Evolutionary conservation across 2,113 vertebrate species (phyloP).

Genomic region (Danionella cerebrum): DNA sequence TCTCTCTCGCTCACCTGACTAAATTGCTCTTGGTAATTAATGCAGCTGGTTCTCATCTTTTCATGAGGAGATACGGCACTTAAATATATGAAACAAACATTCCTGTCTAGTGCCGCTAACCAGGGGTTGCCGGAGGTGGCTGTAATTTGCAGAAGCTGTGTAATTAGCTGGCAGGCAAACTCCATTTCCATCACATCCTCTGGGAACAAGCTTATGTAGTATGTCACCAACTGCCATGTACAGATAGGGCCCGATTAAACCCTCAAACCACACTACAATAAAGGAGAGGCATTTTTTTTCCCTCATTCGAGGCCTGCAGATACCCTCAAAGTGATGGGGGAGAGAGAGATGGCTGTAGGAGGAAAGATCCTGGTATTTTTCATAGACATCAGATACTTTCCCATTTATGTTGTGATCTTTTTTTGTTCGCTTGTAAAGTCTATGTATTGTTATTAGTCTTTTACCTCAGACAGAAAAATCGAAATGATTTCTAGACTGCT

Average conservation of each 20-base stretch:
- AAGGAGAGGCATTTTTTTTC: not conserved
- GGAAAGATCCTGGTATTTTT: too few species aligned
- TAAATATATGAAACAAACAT: slow-evolving; percentile 56
- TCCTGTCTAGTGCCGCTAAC: slow-evolving; percentile 46
- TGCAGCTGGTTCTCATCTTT: slow-evolving; percentile 49
- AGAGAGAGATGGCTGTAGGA: not conserved
- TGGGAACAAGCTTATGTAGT: slow-evolving; percentile 58
- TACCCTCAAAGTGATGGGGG: not conserved
- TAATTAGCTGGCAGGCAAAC: slow-evolving; percentile 64
- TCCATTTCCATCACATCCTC: slow-evolving; percentile 53
- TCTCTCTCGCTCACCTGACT: too few species aligned
- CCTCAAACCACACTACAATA: not conserved
- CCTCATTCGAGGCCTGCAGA: not conserved
- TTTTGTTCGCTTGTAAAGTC: too few species aligned
- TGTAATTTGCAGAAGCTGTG: slow-evolving; percentile 57
- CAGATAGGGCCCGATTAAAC: not conserved
- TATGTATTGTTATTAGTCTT: too few species aligned
- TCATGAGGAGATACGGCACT: slow-evolving; percentile 53
- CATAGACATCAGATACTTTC: too few species aligned
- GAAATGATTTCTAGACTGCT: too few species aligned
- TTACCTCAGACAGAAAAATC: too few species aligned
- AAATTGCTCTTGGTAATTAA: slow-evolving; percentile 46
- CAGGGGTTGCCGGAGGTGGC: slow-evolving; percentile 54
- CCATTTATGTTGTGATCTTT: too few species aligned
- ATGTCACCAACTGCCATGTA: slow-evolving; percentile 30